These are phyloP conservation scores for Empidonax traillii DNA, from an alignment of 2,113 vertebrate genomes.

Conservation along the genomic window DNA sequence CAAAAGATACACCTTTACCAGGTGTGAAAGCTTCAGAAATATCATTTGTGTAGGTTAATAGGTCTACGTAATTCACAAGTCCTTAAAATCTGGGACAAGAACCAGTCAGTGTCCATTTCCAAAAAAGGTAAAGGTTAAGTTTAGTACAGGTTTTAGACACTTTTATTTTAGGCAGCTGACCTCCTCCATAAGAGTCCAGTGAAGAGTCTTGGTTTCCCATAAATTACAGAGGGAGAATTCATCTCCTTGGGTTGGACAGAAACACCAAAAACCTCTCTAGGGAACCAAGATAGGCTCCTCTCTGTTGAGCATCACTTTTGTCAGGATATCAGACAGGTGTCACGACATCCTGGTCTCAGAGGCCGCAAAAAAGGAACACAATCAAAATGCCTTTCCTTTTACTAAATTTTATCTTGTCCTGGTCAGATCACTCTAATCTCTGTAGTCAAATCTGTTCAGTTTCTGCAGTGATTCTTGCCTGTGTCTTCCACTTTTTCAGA, in stretches of 20 bases:
- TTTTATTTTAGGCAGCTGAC: background rate
- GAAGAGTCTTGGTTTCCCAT: background rate
- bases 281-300: background rate
- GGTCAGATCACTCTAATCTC: background rate
- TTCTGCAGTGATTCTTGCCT: background rate
- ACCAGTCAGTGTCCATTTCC: background rate
- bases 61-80: background rate
- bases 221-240: background rate
- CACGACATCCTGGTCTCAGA: background rate
- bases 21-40: background rate
- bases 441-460: background rate
- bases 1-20: background rate
- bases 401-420: background rate
- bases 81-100: background rate
- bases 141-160: background rate
- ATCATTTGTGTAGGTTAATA: background rate
- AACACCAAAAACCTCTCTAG: background rate
- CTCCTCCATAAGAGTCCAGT: background rate
- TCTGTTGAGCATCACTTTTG: background rate
- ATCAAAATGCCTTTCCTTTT: background rate
- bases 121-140: background rate
- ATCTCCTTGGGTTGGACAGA: background rate
- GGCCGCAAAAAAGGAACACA: background rate
- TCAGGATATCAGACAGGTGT: background rate
- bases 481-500: background rate